Conservation (phyloP, 2,113 vertebrate species). For the Nymphicus hollandicus region DNA sequence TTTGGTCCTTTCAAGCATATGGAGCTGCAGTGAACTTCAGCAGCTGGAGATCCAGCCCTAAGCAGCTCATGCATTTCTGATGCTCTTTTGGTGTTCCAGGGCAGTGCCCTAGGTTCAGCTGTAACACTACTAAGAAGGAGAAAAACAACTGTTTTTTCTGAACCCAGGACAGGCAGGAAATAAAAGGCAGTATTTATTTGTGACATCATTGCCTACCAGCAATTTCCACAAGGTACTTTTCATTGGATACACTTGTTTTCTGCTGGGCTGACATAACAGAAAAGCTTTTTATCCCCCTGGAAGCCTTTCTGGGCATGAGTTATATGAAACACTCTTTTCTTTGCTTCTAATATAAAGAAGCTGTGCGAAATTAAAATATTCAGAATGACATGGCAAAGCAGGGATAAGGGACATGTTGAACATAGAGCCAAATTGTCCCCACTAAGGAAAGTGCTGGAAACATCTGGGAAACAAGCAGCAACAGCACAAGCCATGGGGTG, state of each 20-base stretch:
- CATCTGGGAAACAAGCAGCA: not conserved
- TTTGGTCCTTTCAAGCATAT: not conserved
- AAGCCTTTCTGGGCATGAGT: not conserved
- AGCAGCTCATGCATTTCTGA: not conserved
- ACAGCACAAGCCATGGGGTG: not conserved
- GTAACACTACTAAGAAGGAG: not conserved
- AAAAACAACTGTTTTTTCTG: not conserved
- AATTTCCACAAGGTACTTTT: constrained; percentile 12
- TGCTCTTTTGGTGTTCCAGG: not conserved
- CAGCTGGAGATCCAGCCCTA: not conserved
- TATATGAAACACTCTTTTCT: not conserved
- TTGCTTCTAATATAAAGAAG: not conserved
- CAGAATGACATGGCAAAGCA: not conserved
- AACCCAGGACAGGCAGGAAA: not conserved
- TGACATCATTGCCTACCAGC: not conserved
- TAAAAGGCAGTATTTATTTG: not conserved
- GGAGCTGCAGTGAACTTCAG: not conserved
- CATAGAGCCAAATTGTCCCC: not conserved
- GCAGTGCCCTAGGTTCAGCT: not conserved
- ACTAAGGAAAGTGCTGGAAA: not conserved
- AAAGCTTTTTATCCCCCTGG: not conserved
- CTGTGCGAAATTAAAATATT: not conserved
- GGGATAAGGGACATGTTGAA: not conserved
- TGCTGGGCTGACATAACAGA: not conserved
- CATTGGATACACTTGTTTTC: not conserved